Evolutionary conservation across 2,113 vertebrate genomes (phyloP), one percentile per base, ranked within the genome.

Genomic region (Desmodus rotundus): DNA sequence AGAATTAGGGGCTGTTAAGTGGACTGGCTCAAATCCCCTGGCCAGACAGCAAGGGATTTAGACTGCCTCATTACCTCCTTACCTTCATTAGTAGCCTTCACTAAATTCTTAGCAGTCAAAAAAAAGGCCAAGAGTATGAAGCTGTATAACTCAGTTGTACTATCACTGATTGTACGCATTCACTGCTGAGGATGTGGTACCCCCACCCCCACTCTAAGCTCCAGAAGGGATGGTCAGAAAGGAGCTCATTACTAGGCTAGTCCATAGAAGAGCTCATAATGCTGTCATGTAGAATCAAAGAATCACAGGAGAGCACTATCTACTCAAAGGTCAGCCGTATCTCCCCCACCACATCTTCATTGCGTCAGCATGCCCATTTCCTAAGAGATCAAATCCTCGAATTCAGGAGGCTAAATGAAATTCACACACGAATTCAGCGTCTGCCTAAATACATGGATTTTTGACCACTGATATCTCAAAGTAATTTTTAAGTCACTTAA

Each of bases 401-500:
- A 89, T 0, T 0, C 10, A 8, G 31, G 65, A 24, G 11, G 36
- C 15, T 33, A 58, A 45, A 67, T 50, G 93, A 96, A 97, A 97
- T 90, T 89, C 90, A 96, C 91, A 96, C 87, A 97, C 9, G 63
- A 87, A 86, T 94, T 98, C 70, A 73, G 91, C 90, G 97, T 98
- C 95, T 97, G 82, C 89, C 81, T 94, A 93, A 93, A 96, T 97
- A 97, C 58, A 61, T 54, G 52, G 91, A 98, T 94, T 90, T 91
- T 96, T 97, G 91, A 98, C 95, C 97, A 98, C 72, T 97, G 38
- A 33, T 77, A 95, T 94, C 86, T 93, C 95, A 97, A 97, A 97
- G 87, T 93, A 92, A 96, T 95, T 97, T 96, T 97, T 68, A 96
- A 96, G 84, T 94, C 61, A 96, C 91, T 98, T 98, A 98, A 98